Evolutionary conservation across 1,140 invertebrate genomes (phyloP), one percentile per base, ranked within the genome.

Genomic region (Bathynomus jamesi): DNA sequence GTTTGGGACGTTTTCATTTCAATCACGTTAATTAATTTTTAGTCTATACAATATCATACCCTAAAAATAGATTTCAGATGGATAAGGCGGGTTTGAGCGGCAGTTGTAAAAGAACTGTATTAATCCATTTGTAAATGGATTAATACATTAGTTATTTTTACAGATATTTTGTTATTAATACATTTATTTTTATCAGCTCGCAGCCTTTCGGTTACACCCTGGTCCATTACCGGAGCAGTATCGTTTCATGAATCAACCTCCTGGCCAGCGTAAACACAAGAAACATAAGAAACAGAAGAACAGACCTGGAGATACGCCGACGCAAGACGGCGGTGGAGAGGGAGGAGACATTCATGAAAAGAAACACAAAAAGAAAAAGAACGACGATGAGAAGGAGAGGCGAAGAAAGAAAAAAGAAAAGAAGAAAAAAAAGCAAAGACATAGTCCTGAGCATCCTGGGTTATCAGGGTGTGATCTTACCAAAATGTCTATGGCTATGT

Each of bases 331-430:
- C 32, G 74, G 76, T 0, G 76, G 73, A 28, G 78, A 76, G 31
- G 78, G 76, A 10, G 78, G 89, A 78, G 92, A 94, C 80, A 90
- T 90, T 29, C 92, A 95, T 79, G 93, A 96, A 80, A 96, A 95
- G 86, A 96, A 96, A 81, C 93, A 95, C 81, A 97, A 96, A 84
- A 96, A 96, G 80, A 92, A 95, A 79, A 96, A 95, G 78, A 93
- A 96, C 78, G 94, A 96, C 71, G 94, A 96, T 77, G 95, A 96
- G 78, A 93, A 96, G 80, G 86, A 93, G 31, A 95, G 94, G 82
- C 96, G 95, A 79, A 86, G 93, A 78, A 96, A 96, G 87, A 96
- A 96, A 83, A 93, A 96, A 79, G 94, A 96, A 82, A 95, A 96
- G 79, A 87, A 93, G 71, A 95, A 95, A 87, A 83, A 84, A 77